Percentiles rank a stretch among this genome's conserved stretches.
Evolutionary conservation across 1,140 invertebrate genomes (phyloP).

Genomic region (Drosophila suzukii): DNA sequence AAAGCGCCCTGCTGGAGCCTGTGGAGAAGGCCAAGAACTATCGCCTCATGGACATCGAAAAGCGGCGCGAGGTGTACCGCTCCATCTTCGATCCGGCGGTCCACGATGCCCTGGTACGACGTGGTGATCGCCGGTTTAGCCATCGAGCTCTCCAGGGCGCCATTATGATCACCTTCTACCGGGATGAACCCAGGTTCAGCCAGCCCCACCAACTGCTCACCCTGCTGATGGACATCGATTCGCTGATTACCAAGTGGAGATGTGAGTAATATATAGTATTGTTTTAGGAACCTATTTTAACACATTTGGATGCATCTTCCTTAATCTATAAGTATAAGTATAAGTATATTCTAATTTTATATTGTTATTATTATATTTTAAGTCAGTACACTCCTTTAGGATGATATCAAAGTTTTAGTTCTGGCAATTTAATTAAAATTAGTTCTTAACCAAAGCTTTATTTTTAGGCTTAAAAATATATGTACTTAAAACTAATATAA

Average conservation of each 20-base stretch:
- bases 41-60: slow-evolving; percentile 90
- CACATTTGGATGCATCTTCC: no score
- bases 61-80: slow-evolving; percentile 92
- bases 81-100: slow-evolving; percentile 94
- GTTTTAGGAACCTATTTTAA: background rate
- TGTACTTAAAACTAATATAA: no score
- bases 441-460: background rate
- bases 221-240: slow-evolving; percentile 98
- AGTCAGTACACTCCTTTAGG: no score
- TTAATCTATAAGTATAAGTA: no score
- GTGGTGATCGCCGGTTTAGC: slow-evolving; percentile 95
- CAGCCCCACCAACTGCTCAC: slow-evolving; percentile 98
- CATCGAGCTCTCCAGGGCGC: slow-evolving; percentile 97
- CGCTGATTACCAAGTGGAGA: slow-evolving; percentile 99
- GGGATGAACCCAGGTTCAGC: slow-evolving; percentile 98
- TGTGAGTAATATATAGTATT: slow-evolving; percentile 89
- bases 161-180: slow-evolving; percentile 98
- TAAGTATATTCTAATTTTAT: no score
- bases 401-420: no score
- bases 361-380: no score
- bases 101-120: slow-evolving; percentile 91
- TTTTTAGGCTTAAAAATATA: background rate
- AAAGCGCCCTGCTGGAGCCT: slow-evolving; percentile 84
- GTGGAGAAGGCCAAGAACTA: slow-evolving; percentile 86
- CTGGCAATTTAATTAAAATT: no score